Conservation (phyloP, 2,888 invertebrate genomes). For the Fissipunctia ypsillon region DNA sequence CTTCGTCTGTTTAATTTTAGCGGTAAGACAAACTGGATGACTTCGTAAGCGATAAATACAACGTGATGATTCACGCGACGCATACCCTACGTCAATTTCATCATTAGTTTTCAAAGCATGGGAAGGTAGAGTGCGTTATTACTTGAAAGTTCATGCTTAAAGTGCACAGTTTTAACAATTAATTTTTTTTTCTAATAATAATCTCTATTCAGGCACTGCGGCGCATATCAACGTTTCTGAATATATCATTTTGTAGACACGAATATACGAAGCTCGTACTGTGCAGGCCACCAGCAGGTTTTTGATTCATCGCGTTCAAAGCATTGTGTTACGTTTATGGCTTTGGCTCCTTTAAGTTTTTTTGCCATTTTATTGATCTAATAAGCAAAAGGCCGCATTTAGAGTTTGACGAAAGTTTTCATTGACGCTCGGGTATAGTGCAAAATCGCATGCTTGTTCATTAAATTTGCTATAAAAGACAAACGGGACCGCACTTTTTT, state of each 20-base stretch:
- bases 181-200: background rate
- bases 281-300: background rate
- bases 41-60: background rate
- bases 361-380: background rate
- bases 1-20: conserved; percentile 15
- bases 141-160: background rate
- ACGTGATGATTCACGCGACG: background rate
- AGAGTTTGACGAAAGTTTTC: no score
- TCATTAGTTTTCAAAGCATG: background rate
- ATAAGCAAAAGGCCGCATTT: background rate
- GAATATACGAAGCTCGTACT: background rate
- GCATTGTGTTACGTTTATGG: background rate
- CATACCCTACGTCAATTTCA: background rate
- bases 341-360: background rate
- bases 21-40: conserved; percentile 32
- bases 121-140: background rate
- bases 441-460: no score
- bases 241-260: background rate
- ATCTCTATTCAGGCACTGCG: background rate
- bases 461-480: background rate
- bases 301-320: background rate
- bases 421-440: no score
- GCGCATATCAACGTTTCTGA: background rate
- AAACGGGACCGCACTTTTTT: background rate
- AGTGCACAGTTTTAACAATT: background rate